These are phyloP conservation scores for Lepidonotus clava DNA, from an alignment of 2,888 invertebrate species.

Conservation along the genomic window DNA sequence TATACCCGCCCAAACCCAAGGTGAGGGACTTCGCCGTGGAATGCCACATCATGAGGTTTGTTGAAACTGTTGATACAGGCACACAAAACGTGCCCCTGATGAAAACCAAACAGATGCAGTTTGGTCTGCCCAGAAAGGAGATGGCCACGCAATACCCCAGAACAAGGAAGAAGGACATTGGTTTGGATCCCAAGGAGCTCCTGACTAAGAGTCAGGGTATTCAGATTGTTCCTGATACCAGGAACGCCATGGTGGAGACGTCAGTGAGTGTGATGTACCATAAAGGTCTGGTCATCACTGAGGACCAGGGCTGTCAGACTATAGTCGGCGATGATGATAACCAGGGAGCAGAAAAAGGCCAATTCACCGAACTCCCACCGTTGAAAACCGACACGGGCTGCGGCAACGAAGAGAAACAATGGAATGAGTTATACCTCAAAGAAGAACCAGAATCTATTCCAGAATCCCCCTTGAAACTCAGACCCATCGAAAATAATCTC, in stretches of 20 bases:
- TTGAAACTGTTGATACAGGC: background rate
- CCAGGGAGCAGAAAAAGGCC: background rate
- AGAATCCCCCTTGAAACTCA: too few species aligned
- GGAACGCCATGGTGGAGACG: conserved; percentile 10
- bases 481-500: too few species aligned
- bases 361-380: background rate
- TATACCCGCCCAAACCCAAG: background rate
- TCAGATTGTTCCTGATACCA: background rate
- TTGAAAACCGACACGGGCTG: background rate
- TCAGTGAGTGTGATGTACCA: conserved; percentile 10
- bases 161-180: background rate
- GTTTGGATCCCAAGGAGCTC: background rate
- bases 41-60: conserved; percentile 5
- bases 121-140: background rate
- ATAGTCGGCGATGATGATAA: background rate
- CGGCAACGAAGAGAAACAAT: background rate
- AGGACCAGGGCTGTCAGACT: conserved; percentile 6
- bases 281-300: background rate
- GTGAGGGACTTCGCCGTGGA: background rate
- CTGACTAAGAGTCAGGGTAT: background rate
- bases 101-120: conserved; percentile 11
- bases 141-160: background rate
- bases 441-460: too few species aligned
- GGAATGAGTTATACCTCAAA: too few species aligned
- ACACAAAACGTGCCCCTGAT: conserved; percentile 20